Evolutionary conservation across 2,113 vertebrate genomes (phyloP).

Genomic region (Columba livia): DNA sequence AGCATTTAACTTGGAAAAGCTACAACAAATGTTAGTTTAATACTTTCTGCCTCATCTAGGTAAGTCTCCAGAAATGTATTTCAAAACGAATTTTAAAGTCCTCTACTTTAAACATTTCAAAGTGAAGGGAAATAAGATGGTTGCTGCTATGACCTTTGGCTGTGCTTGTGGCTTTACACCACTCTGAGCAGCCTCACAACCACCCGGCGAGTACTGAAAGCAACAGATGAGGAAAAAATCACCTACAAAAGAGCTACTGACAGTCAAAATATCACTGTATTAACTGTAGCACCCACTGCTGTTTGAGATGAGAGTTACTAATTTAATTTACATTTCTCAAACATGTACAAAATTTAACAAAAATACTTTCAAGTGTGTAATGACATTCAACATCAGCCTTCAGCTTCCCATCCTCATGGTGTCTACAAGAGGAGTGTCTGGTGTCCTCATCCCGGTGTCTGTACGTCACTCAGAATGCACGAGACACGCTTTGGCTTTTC

Average conservation of each 20-base stretch:
- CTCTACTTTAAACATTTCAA: neutral
- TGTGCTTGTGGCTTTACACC: neutral
- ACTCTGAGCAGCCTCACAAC: neutral
- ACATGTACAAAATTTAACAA: neutral
- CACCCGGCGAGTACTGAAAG: neutral
- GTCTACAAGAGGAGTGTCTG: neutral
- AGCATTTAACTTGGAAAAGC: neutral
- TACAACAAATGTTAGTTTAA: neutral
- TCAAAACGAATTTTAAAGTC: neutral
- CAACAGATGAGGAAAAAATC: neutral
- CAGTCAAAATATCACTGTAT: neutral
- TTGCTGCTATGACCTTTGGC: neutral
- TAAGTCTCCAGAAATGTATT: neutral
- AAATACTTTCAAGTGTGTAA: neutral
- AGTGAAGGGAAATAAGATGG: neutral
- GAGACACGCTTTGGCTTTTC: neutral
- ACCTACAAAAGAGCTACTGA: neutral
- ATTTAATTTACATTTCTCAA: neutral
- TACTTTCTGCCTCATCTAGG: neutral
- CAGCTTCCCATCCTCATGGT: neutral
- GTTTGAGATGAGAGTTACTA: neutral
- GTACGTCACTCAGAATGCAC: neutral
- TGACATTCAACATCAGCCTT: neutral
- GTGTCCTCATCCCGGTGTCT: neutral
- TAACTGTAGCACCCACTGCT: neutral